Evolutionary conservation across 2,113 vertebrate genomes (phyloP), one percentile per base, ranked within the genome.

Genomic region (Bombycilla garrulus): DNA sequence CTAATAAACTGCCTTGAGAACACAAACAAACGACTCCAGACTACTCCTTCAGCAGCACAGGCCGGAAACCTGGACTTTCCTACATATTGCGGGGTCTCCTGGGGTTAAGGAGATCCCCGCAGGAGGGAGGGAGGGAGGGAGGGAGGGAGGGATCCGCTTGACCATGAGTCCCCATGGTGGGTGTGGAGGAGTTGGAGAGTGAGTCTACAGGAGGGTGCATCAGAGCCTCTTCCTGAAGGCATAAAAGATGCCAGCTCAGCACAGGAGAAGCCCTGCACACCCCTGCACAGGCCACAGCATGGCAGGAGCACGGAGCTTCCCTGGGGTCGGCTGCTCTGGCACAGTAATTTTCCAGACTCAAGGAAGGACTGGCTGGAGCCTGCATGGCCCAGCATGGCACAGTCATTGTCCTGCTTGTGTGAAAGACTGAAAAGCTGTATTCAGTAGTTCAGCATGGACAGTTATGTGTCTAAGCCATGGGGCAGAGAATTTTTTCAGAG

Each of bases 261-360:
- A 15, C 12, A 12, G 29, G 17, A 48, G 15, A 24, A 40, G 15
- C 13, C 53, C 19, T 4, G 23, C 36, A 45, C 16, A 38, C 7
- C 29, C 50, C 60, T 21, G 57, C 31, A 38, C 11, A 11, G 0
- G 1, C 29, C 2, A 5, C 44, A 76, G 67, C 11, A 6, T 2
- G 24, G 57, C 2, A 2, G 51, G 61, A 44, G 42, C 6, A 0
- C 2, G 0, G n/a, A 54, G 67, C 62, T 48, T 20, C 69, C 77
- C 33, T 14, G 56, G n/a, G 26, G 9, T 22, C 1, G 1, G 35
- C 71, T 48, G 45, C 42, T 51, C 60, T 48, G 9, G 3, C 22
- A 4, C 0, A 0, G 65, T 19, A 44, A 64, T 90, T 60, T 76
- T 66, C 73, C 88, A 93, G 42, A 73, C 48, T 23, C 66, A 53